These are phyloP conservation scores for Sarcophaga subvicina DNA, from an alignment of 2,888 invertebrate genomes.

Conservation along the genomic window DNA sequence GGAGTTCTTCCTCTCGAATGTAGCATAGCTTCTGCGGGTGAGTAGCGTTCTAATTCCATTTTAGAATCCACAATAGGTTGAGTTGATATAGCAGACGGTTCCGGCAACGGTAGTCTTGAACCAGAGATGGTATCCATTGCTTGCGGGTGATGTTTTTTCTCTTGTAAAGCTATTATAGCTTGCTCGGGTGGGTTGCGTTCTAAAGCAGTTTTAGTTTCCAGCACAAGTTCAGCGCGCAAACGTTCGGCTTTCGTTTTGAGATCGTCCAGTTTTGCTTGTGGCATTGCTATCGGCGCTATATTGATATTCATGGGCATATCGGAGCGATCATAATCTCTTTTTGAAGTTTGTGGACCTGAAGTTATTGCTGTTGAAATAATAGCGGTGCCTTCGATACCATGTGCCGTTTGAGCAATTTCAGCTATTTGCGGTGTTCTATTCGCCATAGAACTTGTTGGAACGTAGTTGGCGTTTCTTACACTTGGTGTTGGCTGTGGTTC, in stretches of 20 bases:
- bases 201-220: slow-evolving; percentile 25
- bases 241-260: neutral
- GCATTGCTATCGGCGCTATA: neutral
- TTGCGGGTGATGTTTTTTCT: slow-evolving; percentile 19
- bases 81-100: neutral
- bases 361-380: neutral
- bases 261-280: neutral
- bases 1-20: neutral
- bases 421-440: neutral
- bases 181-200: neutral
- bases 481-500: neutral
- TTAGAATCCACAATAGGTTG: neutral
- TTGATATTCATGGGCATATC: neutral
- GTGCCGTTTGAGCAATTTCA: neutral
- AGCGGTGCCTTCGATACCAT: neutral
- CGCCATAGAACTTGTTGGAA: no score
- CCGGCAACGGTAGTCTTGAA: no score
- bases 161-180: slow-evolving; percentile 3
- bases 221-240: slow-evolving; percentile 13
- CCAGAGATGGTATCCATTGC: neutral
- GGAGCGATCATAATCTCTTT: no score
- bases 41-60: neutral
- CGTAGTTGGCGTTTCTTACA: no score
- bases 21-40: neutral
- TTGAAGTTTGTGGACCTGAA: neutral